Percentiles rank a stretch among this genome's conserved stretches.
These are phyloP conservation scores for Cassiopea andromeda DNA, from an alignment of 30 jellyfish, hydroid and myxozoan species.

Conservation along the genomic window DNA sequence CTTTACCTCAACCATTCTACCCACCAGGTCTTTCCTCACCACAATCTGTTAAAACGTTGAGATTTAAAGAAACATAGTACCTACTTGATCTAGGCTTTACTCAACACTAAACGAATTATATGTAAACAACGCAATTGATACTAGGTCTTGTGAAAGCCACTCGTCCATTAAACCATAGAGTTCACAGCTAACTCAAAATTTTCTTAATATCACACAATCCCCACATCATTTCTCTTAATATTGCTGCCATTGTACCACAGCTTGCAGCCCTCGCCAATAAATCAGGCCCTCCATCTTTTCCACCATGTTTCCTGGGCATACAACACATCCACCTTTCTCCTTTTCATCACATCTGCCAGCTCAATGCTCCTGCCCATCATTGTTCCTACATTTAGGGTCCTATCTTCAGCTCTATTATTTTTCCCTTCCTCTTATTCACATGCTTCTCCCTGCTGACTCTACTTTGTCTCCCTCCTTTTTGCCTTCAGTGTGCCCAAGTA, in stretches of 20 bases:
- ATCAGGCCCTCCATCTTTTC: background rate
- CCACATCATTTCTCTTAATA: background rate
- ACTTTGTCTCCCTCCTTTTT: background rate
- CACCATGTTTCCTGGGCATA: background rate
- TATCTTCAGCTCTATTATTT: background rate
- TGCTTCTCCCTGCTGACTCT: background rate
- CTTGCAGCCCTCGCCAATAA: background rate
- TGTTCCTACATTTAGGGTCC: background rate
- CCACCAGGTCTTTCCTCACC: background rate
- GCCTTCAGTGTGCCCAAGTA: background rate
- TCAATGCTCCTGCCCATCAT: background rate
- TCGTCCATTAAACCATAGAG: no score
- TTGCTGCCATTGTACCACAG: background rate
- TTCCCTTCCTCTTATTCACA: background rate
- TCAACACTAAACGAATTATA: no score
- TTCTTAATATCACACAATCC: background rate
- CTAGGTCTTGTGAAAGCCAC: no score
- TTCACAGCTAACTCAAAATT: no score
- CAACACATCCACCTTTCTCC: background rate
- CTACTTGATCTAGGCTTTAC: no score
- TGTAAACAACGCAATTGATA: no score
- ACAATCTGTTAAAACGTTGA: background rate
- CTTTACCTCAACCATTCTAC: background rate
- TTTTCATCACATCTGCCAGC: slow-evolving; percentile 1
- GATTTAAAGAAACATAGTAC: no score